phyloP scores from a whole-genome alignment of 2,113 vertebrate genomes.

The Lamprotornis superbus region DNA sequence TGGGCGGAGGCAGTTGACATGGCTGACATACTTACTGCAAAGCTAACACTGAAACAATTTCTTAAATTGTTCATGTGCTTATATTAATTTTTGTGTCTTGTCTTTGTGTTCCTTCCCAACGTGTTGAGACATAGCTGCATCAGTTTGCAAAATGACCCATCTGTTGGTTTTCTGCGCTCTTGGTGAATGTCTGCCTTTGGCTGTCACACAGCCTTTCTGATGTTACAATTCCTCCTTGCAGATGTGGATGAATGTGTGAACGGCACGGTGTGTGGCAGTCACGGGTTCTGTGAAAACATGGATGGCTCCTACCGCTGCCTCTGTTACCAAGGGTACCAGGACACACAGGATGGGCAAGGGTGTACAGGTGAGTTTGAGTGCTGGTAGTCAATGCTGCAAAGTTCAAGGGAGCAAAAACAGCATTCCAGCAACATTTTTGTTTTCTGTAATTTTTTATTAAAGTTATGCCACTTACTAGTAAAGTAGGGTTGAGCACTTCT shows the following conservation, averaged over 20 bases:
- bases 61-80: neutral
- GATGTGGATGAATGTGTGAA: conserved; percentile 94
- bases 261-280: conserved; percentile 82
- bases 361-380: conserved; percentile 85
- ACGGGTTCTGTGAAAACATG: conserved; percentile 92
- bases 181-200: neutral
- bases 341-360: conserved; percentile 79
- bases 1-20: neutral
- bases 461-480: neutral
- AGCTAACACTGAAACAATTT: neutral
- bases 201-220: conserved; percentile 45
- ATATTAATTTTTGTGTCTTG: neutral
- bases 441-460: neutral
- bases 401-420: neutral
- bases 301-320: conserved; percentile 90
- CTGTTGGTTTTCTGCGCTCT: neutral
- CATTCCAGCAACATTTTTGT: neutral
- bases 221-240: conserved; percentile 66
- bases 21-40: neutral
- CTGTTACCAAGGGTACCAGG: conserved; percentile 92
- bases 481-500: neutral
- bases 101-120: neutral
- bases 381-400: neutral
- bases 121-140: neutral
- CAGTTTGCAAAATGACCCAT: neutral